These are phyloP conservation scores for Rhabditoides inermis DNA, from an alignment of 2,888 invertebrate genomes.

Conservation along the genomic window DNA sequence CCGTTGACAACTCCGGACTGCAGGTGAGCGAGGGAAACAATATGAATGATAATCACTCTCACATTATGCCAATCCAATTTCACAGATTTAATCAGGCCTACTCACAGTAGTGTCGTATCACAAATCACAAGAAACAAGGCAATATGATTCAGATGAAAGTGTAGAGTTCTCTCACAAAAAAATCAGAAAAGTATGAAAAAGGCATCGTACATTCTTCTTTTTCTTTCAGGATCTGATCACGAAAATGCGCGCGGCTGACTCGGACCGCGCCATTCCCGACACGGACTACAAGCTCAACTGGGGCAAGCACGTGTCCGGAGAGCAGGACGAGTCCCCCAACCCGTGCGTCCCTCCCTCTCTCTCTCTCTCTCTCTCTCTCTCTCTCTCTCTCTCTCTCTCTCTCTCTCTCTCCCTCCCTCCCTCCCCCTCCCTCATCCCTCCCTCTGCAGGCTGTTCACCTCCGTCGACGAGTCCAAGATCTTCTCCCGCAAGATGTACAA, in stretches of 20 bases:
- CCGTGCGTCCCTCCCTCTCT: constrained; percentile 7
- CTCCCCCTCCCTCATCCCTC: too few species aligned
- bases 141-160: background rate
- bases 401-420: too few species aligned
- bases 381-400: too few species aligned
- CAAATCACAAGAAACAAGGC: too few species aligned
- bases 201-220: too few species aligned
- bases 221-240: constrained; percentile 31
- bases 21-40: too few species aligned
- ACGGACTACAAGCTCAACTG: constrained; percentile 37
- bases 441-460: constrained; percentile 34
- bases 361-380: background rate
- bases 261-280: constrained; percentile 31
- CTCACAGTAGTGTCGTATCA: too few species aligned
- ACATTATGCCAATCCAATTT: too few species aligned
- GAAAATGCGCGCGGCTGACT: constrained; percentile 38
- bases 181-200: background rate
- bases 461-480: constrained; percentile 34
- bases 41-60: too few species aligned
- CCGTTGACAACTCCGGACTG: too few species aligned
- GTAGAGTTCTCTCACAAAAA: background rate
- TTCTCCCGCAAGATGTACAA: constrained; percentile 41
- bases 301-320: constrained; percentile 32
- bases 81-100: too few species aligned
- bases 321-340: constrained; percentile 17